Percentiles rank a stretch among this genome's conserved stretches.
Conservation (phyloP, 2,888 invertebrate genomes). For the Pecten maximus region DNA sequence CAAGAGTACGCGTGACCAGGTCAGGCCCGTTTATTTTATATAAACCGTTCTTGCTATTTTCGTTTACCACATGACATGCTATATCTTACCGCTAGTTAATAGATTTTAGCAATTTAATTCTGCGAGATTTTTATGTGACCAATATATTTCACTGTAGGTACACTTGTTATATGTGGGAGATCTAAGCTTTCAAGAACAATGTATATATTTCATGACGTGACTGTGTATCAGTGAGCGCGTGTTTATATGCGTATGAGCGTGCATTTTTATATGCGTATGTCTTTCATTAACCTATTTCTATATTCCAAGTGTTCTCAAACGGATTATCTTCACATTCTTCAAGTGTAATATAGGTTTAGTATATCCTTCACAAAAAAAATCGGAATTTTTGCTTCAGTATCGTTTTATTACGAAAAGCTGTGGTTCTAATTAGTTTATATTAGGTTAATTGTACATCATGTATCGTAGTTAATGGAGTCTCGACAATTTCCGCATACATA, state of each 20-base stretch:
- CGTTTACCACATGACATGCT: not conserved
- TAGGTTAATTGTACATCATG: not conserved
- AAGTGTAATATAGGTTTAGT: not conserved
- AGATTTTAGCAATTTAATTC: no score
- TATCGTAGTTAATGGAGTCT: no score
- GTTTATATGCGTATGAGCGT: no score
- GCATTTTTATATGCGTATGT: not conserved
- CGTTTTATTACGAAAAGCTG: not conserved
- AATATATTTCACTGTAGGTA: no score
- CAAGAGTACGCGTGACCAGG: constrained; percentile 13
- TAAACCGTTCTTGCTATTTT: not conserved
- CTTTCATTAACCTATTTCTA: not conserved
- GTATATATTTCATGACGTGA: no score
- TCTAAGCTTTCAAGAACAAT: no score
- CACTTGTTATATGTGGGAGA: no score
- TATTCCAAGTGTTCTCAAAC: not conserved
- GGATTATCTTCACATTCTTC: not conserved
- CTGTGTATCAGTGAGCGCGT: no score
- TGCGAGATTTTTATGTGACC: no score
- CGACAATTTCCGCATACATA: not conserved
- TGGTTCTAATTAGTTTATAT: not conserved
- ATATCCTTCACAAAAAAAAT: not conserved
- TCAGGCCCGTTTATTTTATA: not conserved
- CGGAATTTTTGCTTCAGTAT: not conserved
- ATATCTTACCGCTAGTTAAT: not conserved